Evolutionary conservation across 1,140 invertebrate species (phyloP).

Genomic region (Ceratosolen fusciceps): DNA sequence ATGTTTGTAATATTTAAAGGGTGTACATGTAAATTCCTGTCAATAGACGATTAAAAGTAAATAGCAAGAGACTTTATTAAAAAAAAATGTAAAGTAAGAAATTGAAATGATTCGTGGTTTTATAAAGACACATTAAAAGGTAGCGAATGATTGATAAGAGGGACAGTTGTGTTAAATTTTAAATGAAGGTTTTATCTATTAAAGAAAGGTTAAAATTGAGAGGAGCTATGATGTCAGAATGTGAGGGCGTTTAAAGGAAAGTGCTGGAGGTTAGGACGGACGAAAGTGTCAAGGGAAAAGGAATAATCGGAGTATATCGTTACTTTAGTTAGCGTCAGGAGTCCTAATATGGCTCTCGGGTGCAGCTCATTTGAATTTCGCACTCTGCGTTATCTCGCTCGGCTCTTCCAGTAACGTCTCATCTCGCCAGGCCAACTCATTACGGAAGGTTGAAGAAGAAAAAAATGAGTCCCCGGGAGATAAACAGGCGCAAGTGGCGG

Average conservation of each 20-base stretch:
- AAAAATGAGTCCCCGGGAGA: conserved; percentile 7
- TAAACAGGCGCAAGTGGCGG: conserved; percentile 13
- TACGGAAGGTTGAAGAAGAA: conserved; percentile 48
- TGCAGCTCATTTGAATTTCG: conserved; percentile 44
- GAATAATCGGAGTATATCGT: not conserved
- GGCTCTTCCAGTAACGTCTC: conserved; percentile 45
- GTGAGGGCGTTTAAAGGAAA: not conserved
- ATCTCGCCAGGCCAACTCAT: conserved; percentile 52
- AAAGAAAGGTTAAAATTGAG: not conserved
- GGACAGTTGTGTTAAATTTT: not conserved
- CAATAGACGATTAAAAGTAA: too few species aligned
- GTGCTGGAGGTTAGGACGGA: not conserved
- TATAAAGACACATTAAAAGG: too few species aligned
- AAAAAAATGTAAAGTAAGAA: too few species aligned
- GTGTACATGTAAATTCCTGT: too few species aligned
- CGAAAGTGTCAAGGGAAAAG: not conserved
- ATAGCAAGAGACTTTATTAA: too few species aligned
- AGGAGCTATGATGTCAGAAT: not conserved
- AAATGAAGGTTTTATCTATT: not conserved
- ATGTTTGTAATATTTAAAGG: too few species aligned
- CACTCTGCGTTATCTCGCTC: conserved; percentile 14
- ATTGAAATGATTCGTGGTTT: too few species aligned
- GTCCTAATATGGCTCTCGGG: not conserved
- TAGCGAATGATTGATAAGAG: not conserved
- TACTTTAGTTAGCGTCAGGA: not conserved